phyloP scores from a whole-genome alignment of 2,888 invertebrate genomes.

The Drosophila buzzatii region DNA sequence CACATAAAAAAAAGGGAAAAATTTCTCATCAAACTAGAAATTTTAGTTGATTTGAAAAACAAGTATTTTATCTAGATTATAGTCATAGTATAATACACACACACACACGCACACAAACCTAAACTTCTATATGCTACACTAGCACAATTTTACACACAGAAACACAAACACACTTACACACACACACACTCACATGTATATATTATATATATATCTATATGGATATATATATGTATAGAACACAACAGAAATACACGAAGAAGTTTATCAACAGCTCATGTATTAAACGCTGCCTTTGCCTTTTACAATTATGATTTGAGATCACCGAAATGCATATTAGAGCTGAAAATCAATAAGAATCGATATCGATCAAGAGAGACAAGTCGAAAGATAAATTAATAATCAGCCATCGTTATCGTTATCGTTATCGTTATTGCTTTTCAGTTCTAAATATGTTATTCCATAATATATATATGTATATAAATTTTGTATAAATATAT shows the following conservation, averaged over 20 bases:
- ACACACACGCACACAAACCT: not conserved
- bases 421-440: not conserved
- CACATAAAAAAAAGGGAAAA: no score
- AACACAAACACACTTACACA: conserved; percentile 8
- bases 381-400: not conserved
- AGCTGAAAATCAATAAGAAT: conserved; percentile 14
- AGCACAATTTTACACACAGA: conserved; percentile 8
- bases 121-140: not conserved
- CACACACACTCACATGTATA: conserved; percentile 4
- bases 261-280: conserved; percentile 13
- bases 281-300: conserved; percentile 70
- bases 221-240: conserved; percentile 2
- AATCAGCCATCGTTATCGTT: not conserved
- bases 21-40: no score
- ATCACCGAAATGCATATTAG: conserved; percentile 8
- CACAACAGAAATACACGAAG: conserved; percentile 6
- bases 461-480: not conserved
- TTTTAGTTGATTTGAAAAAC: no score
- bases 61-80: not conserved
- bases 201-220: not conserved
- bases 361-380: not conserved
- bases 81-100: not conserved
- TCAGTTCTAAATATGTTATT: not conserved
- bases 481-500: not conserved
- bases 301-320: conserved; percentile 58